Percentiles rank a stretch among this genome's conserved stretches.
Evolutionary conservation across 2,113 vertebrate species (phyloP).

Genomic region (Meriones unguiculatus): DNA sequence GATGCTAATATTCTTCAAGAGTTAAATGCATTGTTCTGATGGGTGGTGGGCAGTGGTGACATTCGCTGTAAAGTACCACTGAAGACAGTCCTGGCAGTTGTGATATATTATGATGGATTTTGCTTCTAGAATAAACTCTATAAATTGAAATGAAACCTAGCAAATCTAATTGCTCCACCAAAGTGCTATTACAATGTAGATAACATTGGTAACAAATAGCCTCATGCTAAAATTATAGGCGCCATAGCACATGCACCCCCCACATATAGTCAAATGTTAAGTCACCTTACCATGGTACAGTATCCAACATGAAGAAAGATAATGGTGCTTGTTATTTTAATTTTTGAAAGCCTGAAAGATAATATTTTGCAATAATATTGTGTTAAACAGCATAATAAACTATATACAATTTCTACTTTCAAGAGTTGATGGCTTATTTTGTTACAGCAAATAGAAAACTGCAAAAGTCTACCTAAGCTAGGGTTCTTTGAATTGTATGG

Average conservation of each 20-base stretch:
- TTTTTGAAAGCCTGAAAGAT: neutral
- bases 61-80: constrained; percentile 1
- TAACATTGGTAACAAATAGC: constrained; percentile 27
- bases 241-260: neutral
- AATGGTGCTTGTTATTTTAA: neutral
- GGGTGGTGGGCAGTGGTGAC: constrained; percentile 9
- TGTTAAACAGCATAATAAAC: neutral
- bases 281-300: neutral
- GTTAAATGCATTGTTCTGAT: constrained; percentile 40
- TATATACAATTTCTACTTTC: neutral
- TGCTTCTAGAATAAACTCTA: constrained; percentile 50
- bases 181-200: constrained; percentile 26
- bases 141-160: constrained; percentile 43
- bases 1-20: constrained; percentile 40
- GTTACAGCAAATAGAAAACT: neutral
- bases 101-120: constrained; percentile 35
- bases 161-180: constrained; percentile 40
- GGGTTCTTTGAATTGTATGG: neutral
- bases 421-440: neutral
- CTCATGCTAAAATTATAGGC: neutral
- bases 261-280: neutral
- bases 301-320: constrained; percentile 2
- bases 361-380: neutral
- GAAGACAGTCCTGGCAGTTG: constrained; percentile 53
- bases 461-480: neutral